Evolutionary conservation across 2,113 vertebrate species (phyloP), one percentile per base, ranked within the genome.

Genomic region (Aspidoscelis tigris): DNA sequence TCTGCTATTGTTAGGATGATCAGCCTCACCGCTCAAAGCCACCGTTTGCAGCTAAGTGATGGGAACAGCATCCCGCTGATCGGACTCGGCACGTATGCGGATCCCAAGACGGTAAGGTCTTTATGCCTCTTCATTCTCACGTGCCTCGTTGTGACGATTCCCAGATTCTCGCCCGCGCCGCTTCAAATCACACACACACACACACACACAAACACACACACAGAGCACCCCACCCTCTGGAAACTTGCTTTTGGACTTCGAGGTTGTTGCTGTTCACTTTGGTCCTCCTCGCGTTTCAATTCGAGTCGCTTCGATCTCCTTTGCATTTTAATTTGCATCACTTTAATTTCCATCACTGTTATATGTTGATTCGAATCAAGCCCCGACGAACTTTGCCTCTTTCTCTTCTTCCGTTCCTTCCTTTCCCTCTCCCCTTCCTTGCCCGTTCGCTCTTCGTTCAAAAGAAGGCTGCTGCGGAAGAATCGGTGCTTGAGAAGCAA

Each of bases 81-180:
- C 0, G 98, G 98, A 80, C 94, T 98, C 44, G 98, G 98, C 33
- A 99, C 98, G 26, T 99, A 95, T 78, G 95, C 96, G 10, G 93
- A 97, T 55, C 97, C 97, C 78, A 71, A 41, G 53, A 94, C 72
- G 88, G 98, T 98, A 94, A 97, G 97, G 87, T 21, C 47, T 44
- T 71, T 70, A 9, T 7, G 18, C 43, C 69, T 12, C 64, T 7
- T 41, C 8, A 18, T 26, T n/a, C 21, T 5, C 1, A 11, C 3
- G 4, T 11, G 80, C 3, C 10, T 22, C 20, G 1, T 18, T 10
- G 73, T 44, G 24, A 1, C 1, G 14, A 24, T 50, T 50, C 47
- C 47, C 47, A 50, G 47, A 50, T 50, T 50, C 47, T 50, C 47
- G 8, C 47, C 33, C 33, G 26, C 8, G 18, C 22, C 22, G 44